These are phyloP conservation scores for Trachops cirrhosus DNA, from an alignment of 2,797 vertebrate species.

Conservation along the genomic window DNA sequence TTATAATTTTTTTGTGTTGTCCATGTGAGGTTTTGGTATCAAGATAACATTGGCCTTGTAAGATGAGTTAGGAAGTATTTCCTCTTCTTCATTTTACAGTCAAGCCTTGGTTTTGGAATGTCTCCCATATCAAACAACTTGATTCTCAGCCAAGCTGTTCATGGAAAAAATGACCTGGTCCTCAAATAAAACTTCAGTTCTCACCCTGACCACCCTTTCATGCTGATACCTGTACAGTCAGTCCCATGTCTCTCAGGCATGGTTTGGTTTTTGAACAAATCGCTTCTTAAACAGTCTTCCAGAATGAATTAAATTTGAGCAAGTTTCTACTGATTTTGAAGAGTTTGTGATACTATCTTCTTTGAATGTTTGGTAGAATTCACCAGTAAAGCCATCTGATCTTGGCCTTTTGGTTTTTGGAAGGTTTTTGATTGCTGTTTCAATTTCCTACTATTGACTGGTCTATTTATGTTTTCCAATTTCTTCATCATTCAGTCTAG, in stretches of 20 bases:
- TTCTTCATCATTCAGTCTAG: neutral
- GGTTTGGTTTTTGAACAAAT: neutral
- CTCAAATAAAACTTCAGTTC: neutral
- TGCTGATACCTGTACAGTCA: neutral
- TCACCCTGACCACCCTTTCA: neutral
- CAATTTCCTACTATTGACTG: neutral
- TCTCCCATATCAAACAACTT: neutral
- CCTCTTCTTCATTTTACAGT: neutral
- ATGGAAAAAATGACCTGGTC: neutral
- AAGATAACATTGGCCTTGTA: neutral
- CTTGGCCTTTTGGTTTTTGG: neutral
- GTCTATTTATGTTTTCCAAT: neutral
- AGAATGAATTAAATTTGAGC: neutral
- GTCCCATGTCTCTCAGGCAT: neutral
- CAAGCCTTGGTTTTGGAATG: neutral
- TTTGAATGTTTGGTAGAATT: neutral
- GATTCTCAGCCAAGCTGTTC: neutral
- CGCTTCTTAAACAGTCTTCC: neutral
- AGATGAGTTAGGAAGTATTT: neutral
- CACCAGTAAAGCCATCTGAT: neutral
- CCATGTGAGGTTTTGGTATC: neutral
- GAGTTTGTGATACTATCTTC: neutral
- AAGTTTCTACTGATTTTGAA: neutral
- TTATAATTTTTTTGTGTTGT: neutral
- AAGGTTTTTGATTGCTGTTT: neutral